These are phyloP conservation scores for Thaleichthys pacificus DNA, from an alignment of 2,797 vertebrate genomes.

Conservation along the genomic window DNA sequence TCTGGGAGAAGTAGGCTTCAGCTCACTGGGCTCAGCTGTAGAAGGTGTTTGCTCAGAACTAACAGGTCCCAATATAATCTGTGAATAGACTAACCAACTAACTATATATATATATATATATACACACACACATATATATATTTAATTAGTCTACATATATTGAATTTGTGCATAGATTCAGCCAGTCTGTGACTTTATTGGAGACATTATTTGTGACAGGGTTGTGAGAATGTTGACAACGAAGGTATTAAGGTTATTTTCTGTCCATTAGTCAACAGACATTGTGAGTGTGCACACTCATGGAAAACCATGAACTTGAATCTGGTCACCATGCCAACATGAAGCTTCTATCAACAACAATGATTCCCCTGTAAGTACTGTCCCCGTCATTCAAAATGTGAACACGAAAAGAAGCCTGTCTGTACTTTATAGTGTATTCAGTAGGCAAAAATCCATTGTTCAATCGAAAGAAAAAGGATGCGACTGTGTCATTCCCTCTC, in stretches of 20 bases:
- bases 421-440: no score
- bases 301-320: neutral
- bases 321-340: constrained; percentile 4
- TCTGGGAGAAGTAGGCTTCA: constrained; percentile 30
- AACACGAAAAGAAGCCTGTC: no score
- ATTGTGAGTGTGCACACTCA: neutral
- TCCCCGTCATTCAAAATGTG: neutral
- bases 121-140: no score
- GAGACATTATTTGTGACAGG: neutral
- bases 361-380: neutral
- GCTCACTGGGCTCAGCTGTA: constrained; percentile 17
- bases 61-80: neutral
- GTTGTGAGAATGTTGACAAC: neutral
- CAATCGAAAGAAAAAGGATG: no score
- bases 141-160: no score
- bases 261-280: neutral
- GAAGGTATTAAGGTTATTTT: neutral
- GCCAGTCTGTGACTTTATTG: neutral
- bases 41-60: neutral
- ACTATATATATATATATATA: no score
- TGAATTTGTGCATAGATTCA: neutral
- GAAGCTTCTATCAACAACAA: neutral
- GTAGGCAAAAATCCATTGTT: no score
- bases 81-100: neutral
- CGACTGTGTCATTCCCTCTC: neutral